Evolutionary conservation across 2,888 invertebrate genomes (phyloP).

Genomic region (Drosophila basisetae): DNA sequence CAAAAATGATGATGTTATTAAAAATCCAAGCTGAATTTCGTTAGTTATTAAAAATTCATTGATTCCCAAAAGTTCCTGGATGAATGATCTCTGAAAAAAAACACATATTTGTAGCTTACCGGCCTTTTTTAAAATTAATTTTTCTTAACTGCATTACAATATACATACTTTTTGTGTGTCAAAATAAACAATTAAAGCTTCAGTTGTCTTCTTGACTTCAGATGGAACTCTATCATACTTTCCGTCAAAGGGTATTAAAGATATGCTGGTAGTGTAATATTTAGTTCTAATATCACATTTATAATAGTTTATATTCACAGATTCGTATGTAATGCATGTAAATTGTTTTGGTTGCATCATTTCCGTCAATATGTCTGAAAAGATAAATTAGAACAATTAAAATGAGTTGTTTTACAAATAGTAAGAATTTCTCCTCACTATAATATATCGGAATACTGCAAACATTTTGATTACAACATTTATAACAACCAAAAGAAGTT

Average conservation of each 20-base stretch:
- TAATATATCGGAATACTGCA: background rate
- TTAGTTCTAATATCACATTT: slow-evolving; percentile 64
- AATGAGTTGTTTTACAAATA: background rate
- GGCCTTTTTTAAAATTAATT: background rate
- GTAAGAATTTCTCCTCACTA: background rate
- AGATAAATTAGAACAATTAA: background rate
- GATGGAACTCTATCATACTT: slow-evolving; percentile 55
- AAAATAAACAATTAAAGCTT: slow-evolving; percentile 66
- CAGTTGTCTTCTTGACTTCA: slow-evolving; percentile 47
- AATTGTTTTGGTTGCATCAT: slow-evolving; percentile 41
- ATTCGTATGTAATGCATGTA: slow-evolving; percentile 20
- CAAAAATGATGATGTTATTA: slow-evolving; percentile 46
- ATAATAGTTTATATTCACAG: slow-evolving; percentile 31
- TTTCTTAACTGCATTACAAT: background rate
- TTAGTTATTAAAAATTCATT: slow-evolving; percentile 48
- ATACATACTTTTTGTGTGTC: slow-evolving; percentile 56
- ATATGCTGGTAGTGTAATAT: slow-evolving; percentile 59
- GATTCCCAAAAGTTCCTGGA: slow-evolving; percentile 46
- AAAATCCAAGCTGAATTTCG: slow-evolving; percentile 63
- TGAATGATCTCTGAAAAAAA: slow-evolving; percentile 51
- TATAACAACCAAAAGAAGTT: background rate
- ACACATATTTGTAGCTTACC: background rate
- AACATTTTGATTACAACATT: background rate
- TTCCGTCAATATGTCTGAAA: slow-evolving; percentile 45
- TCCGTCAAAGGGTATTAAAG: slow-evolving; percentile 59